Evolutionary conservation across 2,888 invertebrate species (phyloP), one percentile per base, ranked within the genome.

Genomic region (Hylaea fasciaria): DNA sequence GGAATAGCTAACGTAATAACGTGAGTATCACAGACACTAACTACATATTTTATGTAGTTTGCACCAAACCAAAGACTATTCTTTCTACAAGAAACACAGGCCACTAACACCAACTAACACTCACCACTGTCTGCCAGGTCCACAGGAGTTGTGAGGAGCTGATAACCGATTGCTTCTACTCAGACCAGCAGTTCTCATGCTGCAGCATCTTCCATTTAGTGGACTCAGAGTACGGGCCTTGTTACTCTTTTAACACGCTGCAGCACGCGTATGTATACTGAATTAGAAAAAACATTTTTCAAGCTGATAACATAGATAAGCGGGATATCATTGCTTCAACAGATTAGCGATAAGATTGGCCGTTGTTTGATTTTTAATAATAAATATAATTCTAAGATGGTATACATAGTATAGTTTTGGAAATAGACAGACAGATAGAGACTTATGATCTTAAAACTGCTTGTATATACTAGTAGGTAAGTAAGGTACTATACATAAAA

Each of bases 181-280:
- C 91, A 63, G 77, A 82, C 0, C 61, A 74, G 32, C 65, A 71
- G 40, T 92, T 94, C 59, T 77, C 93, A 68, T 94, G 94, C 74
- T 94, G 94, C 65, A 67, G 85, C 32, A 82, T 85, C 60, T 94
- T 94, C 69, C 77, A 74, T 9, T 60, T 65, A 1, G 83, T 93
- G 0, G 89, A 93, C 55, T 93, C 93, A 0, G 93, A 93, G 69
- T 76, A 88, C 61, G 94, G 94, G 14, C 74, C 82, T 43, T 94
- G 94, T 68, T 93, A 83, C 70, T 85, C 88, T n/a, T 88, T 94
- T 65, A 94, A 94, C 77, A 92, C 92, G 10, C 76, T 90, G 57
- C 93, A 94, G 69, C 84, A 83, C 68, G 82, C 78, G 93, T 93
- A 80, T 28, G 70, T 64, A 65, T 28, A 32, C 37, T 55, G 32